Evolutionary conservation across 2,113 vertebrate species (phyloP).

Genomic region (Raja brachyura): DNA sequence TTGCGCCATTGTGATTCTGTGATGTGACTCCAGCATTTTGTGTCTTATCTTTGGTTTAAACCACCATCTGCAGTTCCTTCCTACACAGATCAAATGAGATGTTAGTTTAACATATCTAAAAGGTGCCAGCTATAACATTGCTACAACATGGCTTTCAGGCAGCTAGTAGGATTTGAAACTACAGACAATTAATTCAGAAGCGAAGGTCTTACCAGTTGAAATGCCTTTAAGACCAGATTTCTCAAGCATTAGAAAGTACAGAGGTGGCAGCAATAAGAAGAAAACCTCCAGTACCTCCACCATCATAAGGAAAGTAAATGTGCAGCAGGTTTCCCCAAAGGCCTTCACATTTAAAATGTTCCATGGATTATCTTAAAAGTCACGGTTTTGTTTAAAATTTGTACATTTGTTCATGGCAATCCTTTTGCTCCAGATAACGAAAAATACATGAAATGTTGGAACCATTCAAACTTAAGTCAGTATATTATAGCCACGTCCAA

Average conservation of each 20-base stretch:
- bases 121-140: not conserved
- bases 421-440: not conserved
- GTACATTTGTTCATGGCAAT: not conserved
- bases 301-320: not conserved
- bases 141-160: too few species aligned
- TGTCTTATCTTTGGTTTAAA: too few species aligned
- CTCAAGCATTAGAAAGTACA: not conserved
- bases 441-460: too few species aligned
- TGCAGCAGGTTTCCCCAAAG: not conserved
- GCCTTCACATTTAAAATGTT: not conserved
- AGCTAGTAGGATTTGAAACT: not conserved
- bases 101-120: not conserved
- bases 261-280: not conserved
- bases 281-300: not conserved
- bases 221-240: not conserved
- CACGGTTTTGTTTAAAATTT: not conserved
- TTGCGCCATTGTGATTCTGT: not conserved
- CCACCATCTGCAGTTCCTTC: too few species aligned
- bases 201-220: not conserved
- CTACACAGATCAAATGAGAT: not conserved
- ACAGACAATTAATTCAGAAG: not conserved
- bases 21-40: not conserved
- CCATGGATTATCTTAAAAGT: not conserved
- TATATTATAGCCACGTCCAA: too few species aligned
- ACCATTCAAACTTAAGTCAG: too few species aligned